These are phyloP conservation scores for Motacilla tschutschensis DNA, from an alignment of 2,113 vertebrate species.

Conservation along the genomic window DNA sequence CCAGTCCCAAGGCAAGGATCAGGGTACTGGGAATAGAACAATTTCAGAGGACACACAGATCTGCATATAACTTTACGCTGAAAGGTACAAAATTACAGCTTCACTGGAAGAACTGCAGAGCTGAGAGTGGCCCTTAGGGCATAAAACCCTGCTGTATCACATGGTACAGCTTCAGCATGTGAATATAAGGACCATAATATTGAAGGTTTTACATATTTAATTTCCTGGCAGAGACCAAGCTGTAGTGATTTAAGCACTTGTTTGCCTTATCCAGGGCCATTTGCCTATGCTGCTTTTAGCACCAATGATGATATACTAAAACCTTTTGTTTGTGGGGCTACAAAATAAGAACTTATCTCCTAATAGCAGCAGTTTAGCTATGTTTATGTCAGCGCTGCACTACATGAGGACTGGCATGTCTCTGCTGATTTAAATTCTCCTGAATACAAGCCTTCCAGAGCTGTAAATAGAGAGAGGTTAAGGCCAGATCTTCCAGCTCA, in stretches of 20 bases:
- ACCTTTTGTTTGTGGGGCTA: constrained; percentile 40
- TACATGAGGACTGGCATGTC: not conserved
- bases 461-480: constrained; percentile 45
- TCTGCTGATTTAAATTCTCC: constrained; percentile 41
- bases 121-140: not conserved
- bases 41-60: not conserved
- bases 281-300: constrained; percentile 45
- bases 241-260: constrained; percentile 35
- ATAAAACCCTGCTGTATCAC: constrained; percentile 19
- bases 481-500: constrained; percentile 34
- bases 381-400: constrained; percentile 12
- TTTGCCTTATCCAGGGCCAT: constrained; percentile 28
- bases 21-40: not conserved
- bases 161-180: constrained; percentile 8
- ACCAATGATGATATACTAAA: constrained; percentile 50
- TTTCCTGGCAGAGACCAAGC: constrained; percentile 39
- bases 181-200: constrained; percentile 21
- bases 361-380: constrained; percentile 51
- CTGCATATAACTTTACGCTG: not conserved
- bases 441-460: constrained; percentile 10
- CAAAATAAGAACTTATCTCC: constrained; percentile 64
- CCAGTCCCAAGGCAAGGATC: not conserved
- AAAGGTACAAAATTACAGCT: constrained; percentile 11
- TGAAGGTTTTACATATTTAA: constrained; percentile 50
- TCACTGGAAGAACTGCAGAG: not conserved